Conservation (phyloP, 2,888 invertebrate species). For the Ophion obscuratus region DNA sequence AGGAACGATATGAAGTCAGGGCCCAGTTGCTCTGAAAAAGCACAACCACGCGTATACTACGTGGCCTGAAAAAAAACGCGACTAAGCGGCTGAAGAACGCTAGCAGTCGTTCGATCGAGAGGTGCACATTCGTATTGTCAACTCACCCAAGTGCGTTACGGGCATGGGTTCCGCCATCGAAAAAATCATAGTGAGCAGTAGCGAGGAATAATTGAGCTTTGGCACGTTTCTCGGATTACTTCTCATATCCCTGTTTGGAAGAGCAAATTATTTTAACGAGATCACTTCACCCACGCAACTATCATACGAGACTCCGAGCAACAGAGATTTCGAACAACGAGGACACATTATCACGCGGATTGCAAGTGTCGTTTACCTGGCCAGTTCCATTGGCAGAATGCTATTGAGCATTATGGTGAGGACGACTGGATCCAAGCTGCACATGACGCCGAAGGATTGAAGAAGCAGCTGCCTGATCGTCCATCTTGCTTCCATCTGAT, state of each 20-base stretch:
- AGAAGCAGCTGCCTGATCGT: constrained; percentile 92
- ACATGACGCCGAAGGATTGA: constrained; percentile 95
- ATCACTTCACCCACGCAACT: background rate
- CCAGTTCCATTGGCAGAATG: constrained; percentile 95
- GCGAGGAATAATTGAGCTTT: constrained; percentile 92
- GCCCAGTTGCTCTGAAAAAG: constrained; percentile 92
- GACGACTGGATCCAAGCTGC: constrained; percentile 92
- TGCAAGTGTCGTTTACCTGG: constrained; percentile 86
- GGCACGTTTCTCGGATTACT: constrained; percentile 91
- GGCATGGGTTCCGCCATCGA: constrained; percentile 96
- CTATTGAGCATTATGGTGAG: constrained; percentile 94
- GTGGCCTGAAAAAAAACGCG: too few relatives aligned
- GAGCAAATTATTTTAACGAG: background rate
- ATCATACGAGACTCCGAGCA: background rate
- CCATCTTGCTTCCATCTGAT: constrained; percentile 98
- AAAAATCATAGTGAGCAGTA: constrained; percentile 94
- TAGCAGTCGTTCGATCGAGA: too few relatives aligned
- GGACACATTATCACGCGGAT: background rate
- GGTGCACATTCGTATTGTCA: background rate
- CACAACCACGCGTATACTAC: constrained; percentile 27
- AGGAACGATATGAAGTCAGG: constrained; percentile 92
- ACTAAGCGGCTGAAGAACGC: too few relatives aligned
- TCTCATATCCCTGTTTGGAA: constrained; percentile 88
- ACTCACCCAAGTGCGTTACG: constrained; percentile 93
- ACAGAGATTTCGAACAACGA: too few relatives aligned